phyloP scores from a whole-genome alignment of 2,888 invertebrate genomes.

The Sialis fuliginosa region DNA sequence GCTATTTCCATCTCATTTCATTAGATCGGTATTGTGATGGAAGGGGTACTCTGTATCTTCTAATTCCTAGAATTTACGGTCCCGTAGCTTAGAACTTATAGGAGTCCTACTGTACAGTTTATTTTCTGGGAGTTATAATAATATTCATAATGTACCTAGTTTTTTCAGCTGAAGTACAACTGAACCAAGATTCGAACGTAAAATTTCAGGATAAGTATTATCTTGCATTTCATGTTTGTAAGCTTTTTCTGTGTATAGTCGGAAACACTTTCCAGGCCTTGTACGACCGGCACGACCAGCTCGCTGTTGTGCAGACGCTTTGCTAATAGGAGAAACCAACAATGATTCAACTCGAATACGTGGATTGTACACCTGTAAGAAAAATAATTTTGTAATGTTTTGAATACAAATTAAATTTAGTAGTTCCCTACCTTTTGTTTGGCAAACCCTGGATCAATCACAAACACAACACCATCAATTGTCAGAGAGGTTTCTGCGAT shows the following conservation, averaged over 20 bases:
- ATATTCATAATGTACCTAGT: conserved; percentile 28
- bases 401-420: too few relatives aligned
- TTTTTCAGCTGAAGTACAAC: conserved; percentile 98
- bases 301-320: conserved; percentile 96
- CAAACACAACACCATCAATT: conserved; percentile 98
- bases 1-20: too few relatives aligned
- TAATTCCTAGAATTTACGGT: too few relatives aligned
- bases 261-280: conserved; percentile 95
- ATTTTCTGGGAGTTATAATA: too few relatives aligned
- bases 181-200: conserved; percentile 83
- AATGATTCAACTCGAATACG: conserved; percentile 83
- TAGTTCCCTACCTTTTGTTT: conserved; percentile 60
- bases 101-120: too few relatives aligned
- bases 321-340: conserved; percentile 94
- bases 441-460: conserved; percentile 98
- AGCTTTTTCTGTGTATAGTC: conserved; percentile 86
- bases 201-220: conserved; percentile 95
- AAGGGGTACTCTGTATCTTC: too few relatives aligned
- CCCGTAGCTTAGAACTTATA: too few relatives aligned
- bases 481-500: conserved; percentile 98
- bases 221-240: conserved; percentile 98
- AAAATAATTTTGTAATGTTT: too few relatives aligned
- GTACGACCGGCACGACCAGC: conserved; percentile 97
- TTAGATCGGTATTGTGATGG: too few relatives aligned
- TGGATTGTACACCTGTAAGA: conserved; percentile 35